These are phyloP conservation scores for Acanthosepion pharaonis DNA, from an alignment of 2,888 invertebrate species.

Conservation along the genomic window DNA sequence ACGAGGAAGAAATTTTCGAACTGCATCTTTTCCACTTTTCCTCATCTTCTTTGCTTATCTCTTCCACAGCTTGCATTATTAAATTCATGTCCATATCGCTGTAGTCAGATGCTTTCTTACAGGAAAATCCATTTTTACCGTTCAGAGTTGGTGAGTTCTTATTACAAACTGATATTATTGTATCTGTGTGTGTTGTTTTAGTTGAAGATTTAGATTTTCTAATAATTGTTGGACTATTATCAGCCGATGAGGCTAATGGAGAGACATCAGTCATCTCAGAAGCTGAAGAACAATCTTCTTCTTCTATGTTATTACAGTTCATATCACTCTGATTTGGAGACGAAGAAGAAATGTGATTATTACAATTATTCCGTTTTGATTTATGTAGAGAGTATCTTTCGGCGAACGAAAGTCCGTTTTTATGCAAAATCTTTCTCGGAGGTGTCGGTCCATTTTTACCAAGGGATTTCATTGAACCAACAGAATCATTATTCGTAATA, in stretches of 20 bases:
- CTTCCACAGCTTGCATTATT: constrained; percentile 69
- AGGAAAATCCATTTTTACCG: constrained; percentile 48
- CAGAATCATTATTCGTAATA: neutral
- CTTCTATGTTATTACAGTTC: constrained; percentile 8
- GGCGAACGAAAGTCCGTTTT: neutral
- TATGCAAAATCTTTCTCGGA: neutral
- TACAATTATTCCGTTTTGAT: neutral
- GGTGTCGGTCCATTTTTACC: neutral
- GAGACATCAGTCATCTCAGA: constrained; percentile 70
- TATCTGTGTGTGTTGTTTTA: neutral
- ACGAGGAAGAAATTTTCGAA: constrained; percentile 67
- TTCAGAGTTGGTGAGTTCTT: neutral
- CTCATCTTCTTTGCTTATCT: constrained; percentile 66
- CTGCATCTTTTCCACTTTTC: constrained; percentile 62
- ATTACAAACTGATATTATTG: neutral
- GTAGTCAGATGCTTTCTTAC: constrained; percentile 50
- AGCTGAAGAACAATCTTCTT: neutral
- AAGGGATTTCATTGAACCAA: neutral
- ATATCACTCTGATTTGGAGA: neutral
- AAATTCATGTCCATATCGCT: constrained; percentile 65
- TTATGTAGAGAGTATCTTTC: constrained; percentile 8
- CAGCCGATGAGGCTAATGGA: constrained; percentile 62
- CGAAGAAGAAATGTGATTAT: neutral
- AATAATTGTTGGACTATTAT: constrained; percentile 54
- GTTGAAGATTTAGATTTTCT: neutral